Percentiles rank a stretch among this genome's conserved stretches.
Conservation (phyloP, 2,797 vertebrate species). For the Falco naumanni region DNA sequence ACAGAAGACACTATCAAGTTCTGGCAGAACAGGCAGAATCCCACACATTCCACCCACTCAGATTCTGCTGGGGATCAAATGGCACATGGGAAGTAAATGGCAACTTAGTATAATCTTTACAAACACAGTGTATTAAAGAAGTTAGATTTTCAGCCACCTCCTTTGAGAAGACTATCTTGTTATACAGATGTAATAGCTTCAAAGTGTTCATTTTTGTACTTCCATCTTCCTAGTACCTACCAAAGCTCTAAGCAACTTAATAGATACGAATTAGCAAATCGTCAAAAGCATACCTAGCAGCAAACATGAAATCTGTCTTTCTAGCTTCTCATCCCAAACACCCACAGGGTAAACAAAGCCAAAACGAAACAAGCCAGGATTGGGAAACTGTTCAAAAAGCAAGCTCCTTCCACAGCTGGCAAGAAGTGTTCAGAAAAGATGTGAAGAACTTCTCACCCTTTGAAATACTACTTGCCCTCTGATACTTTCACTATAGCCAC, state of each 20-base stretch:
- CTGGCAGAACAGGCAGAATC: not conserved
- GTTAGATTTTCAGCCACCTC: not conserved
- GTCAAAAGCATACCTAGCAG: not conserved
- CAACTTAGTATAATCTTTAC: not conserved
- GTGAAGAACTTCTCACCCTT: not conserved
- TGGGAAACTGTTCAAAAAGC: not conserved
- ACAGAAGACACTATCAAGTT: not conserved
- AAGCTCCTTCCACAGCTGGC: not conserved
- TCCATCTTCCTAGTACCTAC: not conserved
- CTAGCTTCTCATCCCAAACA: not conserved
- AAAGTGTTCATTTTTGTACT: not conserved
- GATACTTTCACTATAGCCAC: not conserved
- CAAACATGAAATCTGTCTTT: not conserved
- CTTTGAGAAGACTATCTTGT: not conserved
- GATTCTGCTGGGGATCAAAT: not conserved
- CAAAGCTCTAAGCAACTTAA: not conserved
- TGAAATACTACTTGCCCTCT: not conserved
- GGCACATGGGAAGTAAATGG: not conserved
- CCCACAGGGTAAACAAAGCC: not conserved
- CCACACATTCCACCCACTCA: not conserved
- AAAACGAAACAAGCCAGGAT: not conserved
- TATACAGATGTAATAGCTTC: not conserved
- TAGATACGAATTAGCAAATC: not conserved
- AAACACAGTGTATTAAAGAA: not conserved
- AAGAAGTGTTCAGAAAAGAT: not conserved